A percentile compares a stretch with the other conserved stretches of the same genome.
phyloP scores from a whole-genome alignment of 2,888 invertebrate genomes.

The Tipula helvola region DNA sequence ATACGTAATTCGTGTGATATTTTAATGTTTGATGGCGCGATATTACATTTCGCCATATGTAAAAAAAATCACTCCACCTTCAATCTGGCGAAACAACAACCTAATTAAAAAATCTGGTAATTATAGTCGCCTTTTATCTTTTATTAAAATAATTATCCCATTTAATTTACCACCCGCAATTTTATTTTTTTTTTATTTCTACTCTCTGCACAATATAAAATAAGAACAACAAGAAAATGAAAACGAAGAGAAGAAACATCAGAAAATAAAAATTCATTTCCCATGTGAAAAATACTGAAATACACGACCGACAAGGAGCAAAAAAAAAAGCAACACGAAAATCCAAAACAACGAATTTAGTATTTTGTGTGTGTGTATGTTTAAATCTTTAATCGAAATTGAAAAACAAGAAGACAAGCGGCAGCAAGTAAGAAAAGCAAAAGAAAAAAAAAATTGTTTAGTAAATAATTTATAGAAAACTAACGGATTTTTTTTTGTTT shows the following conservation, averaged over 20 bases:
- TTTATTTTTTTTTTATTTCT: background rate
- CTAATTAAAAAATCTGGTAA: background rate
- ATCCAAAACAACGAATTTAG: background rate
- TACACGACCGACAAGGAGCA: background rate
- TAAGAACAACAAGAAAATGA: background rate
- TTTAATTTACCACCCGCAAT: slow-evolving; percentile 9
- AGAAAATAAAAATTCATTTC: background rate
- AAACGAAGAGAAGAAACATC: background rate
- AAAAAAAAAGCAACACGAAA: background rate
- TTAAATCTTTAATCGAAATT: slow-evolving; percentile 4
- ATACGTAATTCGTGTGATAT: background rate
- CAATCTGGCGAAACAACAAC: background rate
- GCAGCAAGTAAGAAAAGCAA: background rate
- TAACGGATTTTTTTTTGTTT: background rate
- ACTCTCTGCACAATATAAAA: background rate
- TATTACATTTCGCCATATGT: background rate
- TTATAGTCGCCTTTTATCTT: background rate
- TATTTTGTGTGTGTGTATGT: background rate
- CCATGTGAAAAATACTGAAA: background rate
- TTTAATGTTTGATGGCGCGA: background rate
- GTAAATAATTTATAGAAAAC: background rate
- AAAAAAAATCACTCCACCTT: background rate
- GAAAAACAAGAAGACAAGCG: background rate
- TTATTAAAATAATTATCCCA: background rate
- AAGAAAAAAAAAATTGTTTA: background rate